phyloP scores from a whole-genome alignment of 2,888 invertebrate genomes.

The Sylvicola cinctus region DNA sequence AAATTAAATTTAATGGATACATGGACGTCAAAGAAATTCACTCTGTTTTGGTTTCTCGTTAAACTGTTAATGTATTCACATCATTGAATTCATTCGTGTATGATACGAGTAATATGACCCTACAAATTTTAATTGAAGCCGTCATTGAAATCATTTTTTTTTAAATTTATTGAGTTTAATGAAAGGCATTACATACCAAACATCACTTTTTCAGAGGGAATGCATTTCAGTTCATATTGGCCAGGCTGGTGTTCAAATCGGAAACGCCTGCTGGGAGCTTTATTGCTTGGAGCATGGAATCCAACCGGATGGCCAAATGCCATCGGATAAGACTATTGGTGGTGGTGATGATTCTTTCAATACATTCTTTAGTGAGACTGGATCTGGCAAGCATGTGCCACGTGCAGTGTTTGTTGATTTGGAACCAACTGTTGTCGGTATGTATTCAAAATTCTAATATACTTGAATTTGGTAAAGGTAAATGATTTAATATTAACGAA shows the following conservation, averaged over 20 bases:
- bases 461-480: neutral
- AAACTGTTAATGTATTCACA: too few species aligned
- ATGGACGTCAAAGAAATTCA: too few species aligned
- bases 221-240: conserved; percentile 74
- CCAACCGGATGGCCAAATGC: conserved; percentile 73
- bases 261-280: conserved; percentile 72
- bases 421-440: conserved; percentile 82
- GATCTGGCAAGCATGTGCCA: conserved; percentile 68
- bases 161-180: too few species aligned
- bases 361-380: conserved; percentile 59
- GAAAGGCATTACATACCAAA: too few species aligned
- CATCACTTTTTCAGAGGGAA: conserved; percentile 43
- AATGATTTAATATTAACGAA: neutral
- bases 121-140: too few species aligned
- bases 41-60: too few species aligned
- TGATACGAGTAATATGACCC: too few species aligned
- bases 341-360: conserved; percentile 59
- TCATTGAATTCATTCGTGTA: too few species aligned
- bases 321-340: conserved; percentile 55
- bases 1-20: too few species aligned
- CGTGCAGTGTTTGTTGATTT: conserved; percentile 77
- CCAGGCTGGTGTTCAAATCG: conserved; percentile 72
- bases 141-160: too few species aligned
- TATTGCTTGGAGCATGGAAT: conserved; percentile 71
- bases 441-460: conserved; percentile 14